phyloP scores from a whole-genome alignment of 2,888 invertebrate genomes.

The Euphydryas editha region DNA sequence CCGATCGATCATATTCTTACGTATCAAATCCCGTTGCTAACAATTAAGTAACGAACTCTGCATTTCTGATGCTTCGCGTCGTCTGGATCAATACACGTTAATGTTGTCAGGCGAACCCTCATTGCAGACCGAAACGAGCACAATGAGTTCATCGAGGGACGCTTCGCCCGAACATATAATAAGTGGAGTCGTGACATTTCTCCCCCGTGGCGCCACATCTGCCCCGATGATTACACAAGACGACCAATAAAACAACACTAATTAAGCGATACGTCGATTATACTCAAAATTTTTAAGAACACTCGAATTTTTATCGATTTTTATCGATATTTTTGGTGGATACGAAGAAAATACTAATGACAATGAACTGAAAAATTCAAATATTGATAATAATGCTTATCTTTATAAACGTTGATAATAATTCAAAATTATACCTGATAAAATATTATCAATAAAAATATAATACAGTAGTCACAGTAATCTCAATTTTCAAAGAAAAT shows the following conservation, averaged over 20 bases:
- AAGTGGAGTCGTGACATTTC: conserved; percentile 63
- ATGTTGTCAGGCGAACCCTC: conserved; percentile 37
- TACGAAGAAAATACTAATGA: not conserved
- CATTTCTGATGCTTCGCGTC: conserved; percentile 41
- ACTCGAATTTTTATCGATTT: not conserved
- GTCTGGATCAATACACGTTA: conserved; percentile 41
- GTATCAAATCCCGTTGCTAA: conserved; percentile 33
- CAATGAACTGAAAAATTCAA: too few relatives aligned
- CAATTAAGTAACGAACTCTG: conserved; percentile 36
- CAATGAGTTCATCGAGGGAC: conserved; percentile 59
- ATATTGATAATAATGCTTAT: too few relatives aligned
- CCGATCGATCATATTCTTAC: conserved; percentile 24
- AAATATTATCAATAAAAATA: too few relatives aligned
- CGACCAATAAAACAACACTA: conserved; percentile 55
- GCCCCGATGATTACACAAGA: conserved; percentile 55
- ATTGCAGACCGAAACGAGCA: conserved; percentile 43
- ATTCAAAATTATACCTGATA: too few relatives aligned
- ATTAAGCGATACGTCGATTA: conserved; percentile 45
- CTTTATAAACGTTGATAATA: too few relatives aligned
- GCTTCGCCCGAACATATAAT: conserved; percentile 41
- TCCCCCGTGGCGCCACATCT: conserved; percentile 63
- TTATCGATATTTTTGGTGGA: not conserved
- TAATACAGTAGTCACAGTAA: too few relatives aligned
- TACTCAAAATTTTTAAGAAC: conserved; percentile 24
- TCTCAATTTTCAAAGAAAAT: too few relatives aligned